Evolutionary conservation across 2,113 vertebrate species (phyloP).

Genomic region (Phalacrocorax carbo): DNA sequence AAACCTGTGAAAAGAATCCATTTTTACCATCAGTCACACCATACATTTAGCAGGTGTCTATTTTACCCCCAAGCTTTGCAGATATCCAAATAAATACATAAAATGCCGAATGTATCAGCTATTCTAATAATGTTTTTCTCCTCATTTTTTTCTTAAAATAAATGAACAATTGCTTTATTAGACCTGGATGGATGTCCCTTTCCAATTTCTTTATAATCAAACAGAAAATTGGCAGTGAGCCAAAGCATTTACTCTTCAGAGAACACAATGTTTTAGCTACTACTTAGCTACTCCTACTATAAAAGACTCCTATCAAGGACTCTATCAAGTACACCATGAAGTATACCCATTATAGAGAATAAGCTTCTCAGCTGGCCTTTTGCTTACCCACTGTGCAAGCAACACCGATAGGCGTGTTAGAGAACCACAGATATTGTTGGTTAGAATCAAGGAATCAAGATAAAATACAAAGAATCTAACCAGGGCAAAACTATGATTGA

Average conservation of each 20-base stretch:
- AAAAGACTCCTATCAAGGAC: conserved; percentile 1
- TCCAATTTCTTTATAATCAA: not conserved
- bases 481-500: not conserved
- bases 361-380: not conserved
- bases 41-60: conserved; percentile 60
- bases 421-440: not conserved
- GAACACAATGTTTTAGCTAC: conserved; percentile 14
- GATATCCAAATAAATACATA: conserved; percentile 50
- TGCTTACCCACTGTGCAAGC: not conserved
- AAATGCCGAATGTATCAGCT: conserved; percentile 23
- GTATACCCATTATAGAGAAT: not conserved
- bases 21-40: conserved; percentile 48
- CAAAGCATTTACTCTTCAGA: conserved; percentile 12
- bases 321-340: conserved; percentile 1
- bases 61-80: conserved; percentile 40
- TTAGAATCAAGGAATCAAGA: not conserved
- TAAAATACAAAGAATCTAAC: not conserved
- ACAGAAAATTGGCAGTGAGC: conserved; percentile 15
- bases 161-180: not conserved
- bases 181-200: not conserved
- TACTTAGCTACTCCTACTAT: conserved; percentile 1
- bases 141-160: not conserved
- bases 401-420: not conserved
- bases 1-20: conserved; percentile 56
- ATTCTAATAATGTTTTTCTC: not conserved